A percentile compares a stretch with the other conserved stretches of the same genome.
phyloP scores from a whole-genome alignment of 2,888 invertebrate species.

The Physocephala rufipes region DNA sequence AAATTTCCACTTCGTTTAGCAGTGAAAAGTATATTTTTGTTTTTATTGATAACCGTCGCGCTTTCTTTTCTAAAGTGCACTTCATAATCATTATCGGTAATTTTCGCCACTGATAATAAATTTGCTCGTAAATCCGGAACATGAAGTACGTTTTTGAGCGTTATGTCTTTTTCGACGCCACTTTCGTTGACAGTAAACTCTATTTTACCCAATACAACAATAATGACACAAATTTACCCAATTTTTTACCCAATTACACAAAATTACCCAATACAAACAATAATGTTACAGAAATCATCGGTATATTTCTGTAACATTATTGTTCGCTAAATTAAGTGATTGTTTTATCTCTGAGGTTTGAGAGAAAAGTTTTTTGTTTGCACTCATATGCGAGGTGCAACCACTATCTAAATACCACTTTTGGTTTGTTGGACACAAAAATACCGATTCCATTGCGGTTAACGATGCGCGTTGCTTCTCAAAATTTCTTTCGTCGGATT shows the following conservation, averaged over 20 bases:
- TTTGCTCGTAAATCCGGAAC: conserved; percentile 40
- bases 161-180: conserved; percentile 25
- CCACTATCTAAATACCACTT: conserved; percentile 27
- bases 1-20: conserved; percentile 38
- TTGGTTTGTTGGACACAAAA: not conserved
- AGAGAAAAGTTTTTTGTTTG: conserved; percentile 9
- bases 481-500: too few species aligned
- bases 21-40: conserved; percentile 22
- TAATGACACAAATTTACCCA: too few species aligned
- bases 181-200: conserved; percentile 21
- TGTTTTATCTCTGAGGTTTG: conserved; percentile 18
- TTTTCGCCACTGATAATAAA: conserved; percentile 43
- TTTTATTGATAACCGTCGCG: conserved; percentile 27
- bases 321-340: conserved; percentile 38
- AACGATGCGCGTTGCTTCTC: not conserved
- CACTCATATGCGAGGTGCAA: conserved; percentile 23
- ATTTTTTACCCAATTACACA: too few species aligned
- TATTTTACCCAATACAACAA: conserved; percentile 40
- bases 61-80: conserved; percentile 37
- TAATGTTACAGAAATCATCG: too few species aligned
- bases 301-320: conserved; percentile 40
- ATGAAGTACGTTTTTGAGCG: conserved; percentile 39
- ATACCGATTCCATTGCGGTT: conserved; percentile 21
- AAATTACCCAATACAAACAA: too few species aligned
- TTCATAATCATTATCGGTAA: too few species aligned